Base-by-base conservation (phyloP, 2,888 invertebrate species). In the Furcula furcula region DNA sequence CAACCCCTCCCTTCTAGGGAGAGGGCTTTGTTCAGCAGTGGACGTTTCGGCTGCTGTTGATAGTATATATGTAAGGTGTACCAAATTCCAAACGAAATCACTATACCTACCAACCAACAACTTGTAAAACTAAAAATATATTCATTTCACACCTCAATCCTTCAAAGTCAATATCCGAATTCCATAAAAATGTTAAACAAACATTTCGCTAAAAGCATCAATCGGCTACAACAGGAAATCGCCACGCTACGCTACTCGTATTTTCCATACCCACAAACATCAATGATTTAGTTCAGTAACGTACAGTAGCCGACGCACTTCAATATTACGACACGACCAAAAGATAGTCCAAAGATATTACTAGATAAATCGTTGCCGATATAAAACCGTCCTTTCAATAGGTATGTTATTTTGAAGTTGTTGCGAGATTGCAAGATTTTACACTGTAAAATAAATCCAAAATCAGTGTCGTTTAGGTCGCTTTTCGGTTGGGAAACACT, bases 301-400 rank as follows among this genome's bases (percentile, higher is more conserved):
- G 13, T 12, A 13, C 13, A 5, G 22, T 10, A 10, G 4, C 7
- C 6, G n/a, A 12, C 12, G 25, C 25, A 13, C 25, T 22, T 22
- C 32, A n/a, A 26, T 36, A 26, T 32, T 25, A 40, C 27, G 21
- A 29, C 26, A 39, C 16, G 21, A 43, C 22, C 25, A 35, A 40
- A 43, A 36, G 6, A 36, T 37, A 3, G 20, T 14, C 16, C 7
- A n/a, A 11, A n/a, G 13, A n/a, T 7, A 4, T n/a, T 2, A 14
- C 2, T 28, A 16, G 14, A 23, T 19, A 36, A 67, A 62, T 61
- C 46, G 45, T 41, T 39, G 42, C 43, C 47, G 41, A 43, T 54
- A 64, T 68, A 57, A 65, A 65, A 59, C 59, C 58, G 55, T 65
- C 64, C 36, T 74, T 71, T 71, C 73, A 72, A 74, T 72, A 69